Base-by-base conservation (phyloP, 2,797 vertebrate species). In the Pagetopsis macropterus region DNA sequence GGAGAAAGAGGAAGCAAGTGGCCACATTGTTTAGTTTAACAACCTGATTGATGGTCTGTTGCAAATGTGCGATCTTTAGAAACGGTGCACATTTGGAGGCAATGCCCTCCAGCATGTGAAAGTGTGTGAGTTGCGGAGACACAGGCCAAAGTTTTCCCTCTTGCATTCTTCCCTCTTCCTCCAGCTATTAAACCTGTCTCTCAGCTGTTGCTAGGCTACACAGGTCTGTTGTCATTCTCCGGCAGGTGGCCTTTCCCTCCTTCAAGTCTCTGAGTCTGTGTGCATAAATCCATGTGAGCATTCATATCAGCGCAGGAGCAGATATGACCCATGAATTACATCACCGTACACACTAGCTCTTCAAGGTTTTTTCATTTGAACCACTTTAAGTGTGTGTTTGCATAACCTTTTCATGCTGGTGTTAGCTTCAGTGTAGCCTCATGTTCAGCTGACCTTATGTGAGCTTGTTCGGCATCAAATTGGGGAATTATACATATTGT, bases 191-290 rank as follows among this genome's bases (percentile, higher is more conserved):
- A 88, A 89, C 83, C 73, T 51, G 68, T 69, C 87, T 90, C 78
- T 14, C 46, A 89, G 89, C 87, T 93, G 93, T 95, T 94, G 93
- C 94, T 94, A 94, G 90, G 93, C 88, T 91, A 94, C 92, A 86
- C 77, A 69, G 75, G 75, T 90, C 84, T 84, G 88, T 88, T 91
- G 86, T 90, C 91, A 78, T 82, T 81, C 77, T 83, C 70, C 66
- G 66, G 83, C 91, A 91, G 89, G 92, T 92, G 90, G 87, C 78
- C 85, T 91, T 92, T 92, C 87, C 84, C 76, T 75, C 84, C 70
- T 87, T 83, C 67, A 69, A 55, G 70, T 66, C 45, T 54, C 5
- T 50, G 27, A 41, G 55, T 31, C 17, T 57, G 37, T 6, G 37
- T n/a, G 63, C 9, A 4, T 65, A 10, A 23, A 74, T 63, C 14